A percentile compares a stretch with the other conserved stretches of the same genome.
These are phyloP conservation scores for Struthidea cinerea DNA, from an alignment of 2,113 vertebrate genomes.

Conservation along the genomic window DNA sequence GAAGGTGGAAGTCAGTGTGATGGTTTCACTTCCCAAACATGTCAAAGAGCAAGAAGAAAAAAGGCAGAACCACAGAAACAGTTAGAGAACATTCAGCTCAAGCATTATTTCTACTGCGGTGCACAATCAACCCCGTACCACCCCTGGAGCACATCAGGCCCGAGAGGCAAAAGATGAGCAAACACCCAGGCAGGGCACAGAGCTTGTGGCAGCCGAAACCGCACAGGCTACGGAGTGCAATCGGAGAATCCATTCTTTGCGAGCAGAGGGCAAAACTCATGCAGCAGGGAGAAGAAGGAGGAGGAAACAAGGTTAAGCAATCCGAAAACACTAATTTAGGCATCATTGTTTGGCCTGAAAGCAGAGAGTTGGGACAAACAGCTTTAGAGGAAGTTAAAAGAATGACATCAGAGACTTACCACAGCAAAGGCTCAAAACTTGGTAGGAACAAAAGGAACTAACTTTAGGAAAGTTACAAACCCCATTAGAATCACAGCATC, in stretches of 20 bases:
- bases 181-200: neutral
- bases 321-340: neutral
- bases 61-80: neutral
- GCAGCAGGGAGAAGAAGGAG: neutral
- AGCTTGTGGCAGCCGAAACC: neutral
- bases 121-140: fast-evolving
- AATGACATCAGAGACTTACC: neutral
- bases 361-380: neutral
- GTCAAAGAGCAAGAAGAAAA: neutral
- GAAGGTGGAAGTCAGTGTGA: neutral
- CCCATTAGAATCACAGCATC: neutral
- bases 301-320: neutral
- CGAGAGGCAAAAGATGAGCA: neutral
- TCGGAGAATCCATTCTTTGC: neutral
- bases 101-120: neutral
- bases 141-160: neutral
- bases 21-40: neutral
- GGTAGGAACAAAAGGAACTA: neutral
- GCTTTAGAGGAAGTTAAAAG: neutral
- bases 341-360: neutral
- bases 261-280: neutral
- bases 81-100: neutral
- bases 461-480: neutral
- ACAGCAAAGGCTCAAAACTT: neutral
- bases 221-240: fast-evolving